Evolutionary conservation across 2,888 invertebrate species (phyloP).

Genomic region (Trachelus tabidus): DNA sequence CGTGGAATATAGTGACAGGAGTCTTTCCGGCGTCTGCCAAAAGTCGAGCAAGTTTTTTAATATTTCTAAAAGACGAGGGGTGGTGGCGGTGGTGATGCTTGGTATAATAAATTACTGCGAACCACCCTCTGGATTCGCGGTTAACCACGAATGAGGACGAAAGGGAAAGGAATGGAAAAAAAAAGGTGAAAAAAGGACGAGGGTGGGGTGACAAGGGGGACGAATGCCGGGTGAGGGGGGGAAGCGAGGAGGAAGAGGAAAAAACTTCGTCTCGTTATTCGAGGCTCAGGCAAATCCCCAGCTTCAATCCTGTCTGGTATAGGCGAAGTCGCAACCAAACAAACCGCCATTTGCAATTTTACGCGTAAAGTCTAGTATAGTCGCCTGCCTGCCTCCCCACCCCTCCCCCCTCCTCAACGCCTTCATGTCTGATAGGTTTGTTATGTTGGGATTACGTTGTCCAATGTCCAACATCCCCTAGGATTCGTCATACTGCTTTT

Average conservation of each 20-base stretch:
- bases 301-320: conserved; percentile 21
- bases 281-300: conserved; percentile 42
- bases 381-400: not conserved
- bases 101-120: not conserved
- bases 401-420: not conserved
- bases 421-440: conserved; percentile 1
- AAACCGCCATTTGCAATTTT: conserved; percentile 3
- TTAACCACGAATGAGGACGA: not conserved
- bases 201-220: not conserved
- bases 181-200: not conserved
- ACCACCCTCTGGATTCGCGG: not conserved
- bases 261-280: conserved; percentile 42
- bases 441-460: not conserved
- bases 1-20: not conserved
- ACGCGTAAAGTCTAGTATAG: not conserved
- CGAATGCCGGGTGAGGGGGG: not conserved
- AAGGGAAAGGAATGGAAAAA: not conserved
- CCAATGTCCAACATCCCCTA: not conserved
- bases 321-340: not conserved
- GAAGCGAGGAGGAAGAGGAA: conserved; percentile 3
- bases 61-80: not conserved
- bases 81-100: not conserved
- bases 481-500: not conserved
- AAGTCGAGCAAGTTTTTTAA: conserved; percentile 4
- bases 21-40: not conserved